Percentiles rank a stretch among this genome's conserved stretches.
Conservation (phyloP, 2,113 vertebrate genomes). For the Lampris megalopsis region DNA sequence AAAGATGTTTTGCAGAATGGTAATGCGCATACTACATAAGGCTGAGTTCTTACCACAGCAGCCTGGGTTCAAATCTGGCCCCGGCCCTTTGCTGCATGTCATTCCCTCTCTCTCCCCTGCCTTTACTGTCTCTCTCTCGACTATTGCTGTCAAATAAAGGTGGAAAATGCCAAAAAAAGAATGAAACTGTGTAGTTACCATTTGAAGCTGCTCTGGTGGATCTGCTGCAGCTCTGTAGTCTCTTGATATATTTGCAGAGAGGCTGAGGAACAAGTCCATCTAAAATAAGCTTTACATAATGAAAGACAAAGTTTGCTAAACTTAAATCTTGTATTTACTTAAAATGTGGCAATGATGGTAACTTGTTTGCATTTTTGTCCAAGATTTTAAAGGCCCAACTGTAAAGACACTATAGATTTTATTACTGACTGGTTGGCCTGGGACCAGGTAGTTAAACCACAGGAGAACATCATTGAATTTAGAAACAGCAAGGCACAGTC, state of each 20-base stretch:
- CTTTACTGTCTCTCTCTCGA: no score
- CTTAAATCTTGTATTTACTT: background rate
- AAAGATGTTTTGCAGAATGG: no score
- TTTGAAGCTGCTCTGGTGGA: no score
- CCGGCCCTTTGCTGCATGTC: no score
- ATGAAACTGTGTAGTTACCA: background rate
- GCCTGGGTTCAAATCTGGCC: no score
- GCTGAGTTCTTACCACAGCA: no score
- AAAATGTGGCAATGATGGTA: background rate
- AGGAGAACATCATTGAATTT: background rate
- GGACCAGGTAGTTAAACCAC: background rate
- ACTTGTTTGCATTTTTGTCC: background rate
- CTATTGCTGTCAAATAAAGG: no score
- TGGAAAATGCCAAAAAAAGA: no score
- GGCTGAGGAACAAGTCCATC: background rate
- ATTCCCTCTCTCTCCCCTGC: no score
- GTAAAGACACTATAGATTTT: background rate
- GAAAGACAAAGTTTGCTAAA: background rate
- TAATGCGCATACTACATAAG: no score
- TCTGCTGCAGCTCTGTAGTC: background rate
- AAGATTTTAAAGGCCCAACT: background rate
- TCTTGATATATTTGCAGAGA: background rate
- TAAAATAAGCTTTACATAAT: background rate
- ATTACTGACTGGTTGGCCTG: background rate
- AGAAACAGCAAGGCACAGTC: constrained; percentile 4